phyloP scores from a whole-genome alignment of 1,140 invertebrate species.

The Euwallacea fornicatus region DNA sequence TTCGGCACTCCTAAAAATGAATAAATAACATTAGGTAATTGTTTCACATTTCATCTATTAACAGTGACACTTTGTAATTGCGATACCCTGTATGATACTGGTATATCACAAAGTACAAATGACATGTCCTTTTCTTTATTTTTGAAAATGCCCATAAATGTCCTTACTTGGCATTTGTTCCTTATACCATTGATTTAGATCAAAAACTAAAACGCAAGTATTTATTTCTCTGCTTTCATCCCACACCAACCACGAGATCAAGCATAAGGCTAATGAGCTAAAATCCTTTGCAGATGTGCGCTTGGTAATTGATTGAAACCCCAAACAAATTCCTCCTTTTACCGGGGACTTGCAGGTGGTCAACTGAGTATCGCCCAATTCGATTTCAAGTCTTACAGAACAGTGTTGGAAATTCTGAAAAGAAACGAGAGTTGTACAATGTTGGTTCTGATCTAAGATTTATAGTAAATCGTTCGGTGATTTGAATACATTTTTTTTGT shows the following conservation, averaged over 20 bases:
- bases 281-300: constrained; percentile 25
- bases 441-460: too few species aligned
- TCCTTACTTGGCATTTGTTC: constrained; percentile 79
- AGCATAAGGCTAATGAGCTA: constrained; percentile 47
- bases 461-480: too few species aligned
- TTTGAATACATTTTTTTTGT: too few species aligned
- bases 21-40: constrained; percentile 4
- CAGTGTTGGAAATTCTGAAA: constrained; percentile 48
- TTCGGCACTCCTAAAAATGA: constrained; percentile 38
- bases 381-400: constrained; percentile 48
- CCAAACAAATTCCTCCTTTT: constrained; percentile 44
- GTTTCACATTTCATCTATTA: neutral
- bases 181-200: constrained; percentile 95
- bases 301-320: constrained; percentile 37
- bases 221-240: constrained; percentile 36
- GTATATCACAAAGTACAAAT: too few species aligned
- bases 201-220: constrained; percentile 70
- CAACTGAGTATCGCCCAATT: constrained; percentile 36
- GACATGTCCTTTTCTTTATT: too few species aligned
- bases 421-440: too few species aligned
- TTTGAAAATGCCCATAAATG: neutral
- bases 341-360: constrained; percentile 7
- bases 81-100: too few species aligned
- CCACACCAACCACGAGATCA: constrained; percentile 53
- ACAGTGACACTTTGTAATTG: too few species aligned